These are phyloP conservation scores for Myotis brandtii DNA, from an alignment of 2,113 vertebrate species.

Conservation along the genomic window DNA sequence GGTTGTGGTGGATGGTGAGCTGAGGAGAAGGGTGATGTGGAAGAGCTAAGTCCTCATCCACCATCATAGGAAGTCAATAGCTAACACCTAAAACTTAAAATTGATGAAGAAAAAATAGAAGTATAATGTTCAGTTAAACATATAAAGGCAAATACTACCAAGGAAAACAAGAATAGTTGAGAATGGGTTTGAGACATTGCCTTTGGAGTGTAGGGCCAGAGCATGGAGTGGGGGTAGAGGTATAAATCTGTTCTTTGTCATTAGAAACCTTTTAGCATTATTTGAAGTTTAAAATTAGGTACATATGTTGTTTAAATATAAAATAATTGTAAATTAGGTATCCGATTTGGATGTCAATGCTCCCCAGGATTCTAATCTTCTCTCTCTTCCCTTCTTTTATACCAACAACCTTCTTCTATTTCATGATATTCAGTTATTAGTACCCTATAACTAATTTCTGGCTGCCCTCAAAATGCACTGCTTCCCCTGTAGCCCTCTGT, in stretches of 20 bases:
- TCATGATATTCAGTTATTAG: neutral
- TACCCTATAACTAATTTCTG: neutral
- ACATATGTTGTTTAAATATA: neutral
- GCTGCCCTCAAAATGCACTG: neutral
- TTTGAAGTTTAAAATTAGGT: neutral
- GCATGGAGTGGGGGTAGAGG: neutral
- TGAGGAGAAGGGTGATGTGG: no score
- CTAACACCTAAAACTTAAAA: neutral
- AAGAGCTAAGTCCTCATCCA: neutral
- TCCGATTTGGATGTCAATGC: neutral
- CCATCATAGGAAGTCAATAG: neutral
- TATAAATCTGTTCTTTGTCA: neutral
- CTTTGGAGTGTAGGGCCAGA: neutral
- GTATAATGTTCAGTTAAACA: neutral
- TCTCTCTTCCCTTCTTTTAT: neutral
- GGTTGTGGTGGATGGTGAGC: neutral
- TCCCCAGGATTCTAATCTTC: neutral
- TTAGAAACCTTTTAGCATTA: neutral
- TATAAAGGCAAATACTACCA: neutral
- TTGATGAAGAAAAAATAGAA: neutral
- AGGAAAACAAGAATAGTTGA: neutral
- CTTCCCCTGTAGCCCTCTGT: neutral
- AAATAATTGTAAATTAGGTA: neutral
- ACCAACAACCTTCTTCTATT: neutral
- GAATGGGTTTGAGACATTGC: neutral